phyloP scores from a whole-genome alignment of 2,797 vertebrate genomes.

The Microctenopoma lineatum region DNA sequence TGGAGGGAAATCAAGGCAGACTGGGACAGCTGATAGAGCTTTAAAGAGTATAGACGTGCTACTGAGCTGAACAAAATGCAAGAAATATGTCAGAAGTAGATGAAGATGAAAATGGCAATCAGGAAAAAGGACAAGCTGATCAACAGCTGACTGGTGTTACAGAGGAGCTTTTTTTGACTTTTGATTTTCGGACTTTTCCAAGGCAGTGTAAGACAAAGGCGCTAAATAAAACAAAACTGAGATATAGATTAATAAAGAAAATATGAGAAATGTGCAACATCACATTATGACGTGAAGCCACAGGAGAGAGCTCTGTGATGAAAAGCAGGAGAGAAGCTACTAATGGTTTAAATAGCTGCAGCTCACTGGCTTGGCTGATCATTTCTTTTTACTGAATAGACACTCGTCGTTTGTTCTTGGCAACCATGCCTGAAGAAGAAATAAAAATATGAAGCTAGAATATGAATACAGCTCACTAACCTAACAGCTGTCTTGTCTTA shows the following conservation, averaged over 20 bases:
- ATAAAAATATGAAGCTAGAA: background rate
- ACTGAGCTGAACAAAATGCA: constrained; percentile 21
- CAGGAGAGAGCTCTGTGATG: background rate
- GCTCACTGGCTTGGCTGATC: background rate
- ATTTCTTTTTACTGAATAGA: constrained; percentile 3
- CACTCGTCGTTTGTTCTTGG: background rate
- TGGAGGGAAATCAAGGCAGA: constrained; percentile 46
- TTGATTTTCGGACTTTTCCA: background rate
- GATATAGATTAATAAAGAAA: background rate
- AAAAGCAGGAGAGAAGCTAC: background rate
- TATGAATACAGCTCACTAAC: background rate
- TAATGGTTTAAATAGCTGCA: constrained; percentile 7
- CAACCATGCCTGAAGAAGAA: background rate
- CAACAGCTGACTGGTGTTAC: constrained; percentile 3
- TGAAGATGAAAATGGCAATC: constrained; percentile 19
- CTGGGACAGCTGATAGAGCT: constrained; percentile 18
- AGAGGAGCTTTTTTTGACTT: constrained; percentile 9
- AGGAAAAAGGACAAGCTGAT: constrained; percentile 26
- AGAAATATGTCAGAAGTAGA: constrained; percentile 7
- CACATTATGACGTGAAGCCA: background rate
- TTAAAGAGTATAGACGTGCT: constrained; percentile 7
- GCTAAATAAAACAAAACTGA: background rate
- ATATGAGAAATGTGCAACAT: background rate
- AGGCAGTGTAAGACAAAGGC: background rate
- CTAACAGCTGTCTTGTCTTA: background rate